Evolutionary conservation across 53 echinoderm and acorn worm species (phyloP).

Genomic region (Crossaster papposus): DNA sequence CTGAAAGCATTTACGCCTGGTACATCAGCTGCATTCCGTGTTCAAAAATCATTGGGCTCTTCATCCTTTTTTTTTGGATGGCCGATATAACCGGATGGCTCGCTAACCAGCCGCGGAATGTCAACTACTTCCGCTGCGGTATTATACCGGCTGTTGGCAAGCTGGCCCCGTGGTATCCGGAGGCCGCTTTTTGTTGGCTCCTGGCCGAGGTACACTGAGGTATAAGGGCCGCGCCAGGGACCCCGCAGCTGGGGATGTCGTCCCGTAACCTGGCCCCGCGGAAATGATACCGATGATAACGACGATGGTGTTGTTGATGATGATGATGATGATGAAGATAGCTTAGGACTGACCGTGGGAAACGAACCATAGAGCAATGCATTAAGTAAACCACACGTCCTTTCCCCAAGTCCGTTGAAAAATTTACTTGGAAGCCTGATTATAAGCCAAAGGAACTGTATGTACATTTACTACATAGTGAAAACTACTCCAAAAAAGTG

Average conservation of each 20-base stretch:
- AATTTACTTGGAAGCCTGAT: no score
- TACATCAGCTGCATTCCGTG: constrained; percentile 32
- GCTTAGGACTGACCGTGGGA: neutral
- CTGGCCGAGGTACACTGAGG: neutral
- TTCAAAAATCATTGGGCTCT: neutral
- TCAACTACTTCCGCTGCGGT: constrained; percentile 39
- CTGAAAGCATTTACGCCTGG: neutral
- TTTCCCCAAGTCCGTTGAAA: no score
- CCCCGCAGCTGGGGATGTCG: constrained; percentile 27
- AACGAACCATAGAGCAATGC: no score
- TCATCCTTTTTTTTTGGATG: no score
- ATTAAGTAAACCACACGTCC: no score
- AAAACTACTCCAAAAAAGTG: no score
- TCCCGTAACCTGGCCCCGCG: neutral
- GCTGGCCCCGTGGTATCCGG: neutral
- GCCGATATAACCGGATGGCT: neutral
- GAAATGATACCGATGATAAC: neutral
- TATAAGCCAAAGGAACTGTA: no score
- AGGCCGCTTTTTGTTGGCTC: neutral
- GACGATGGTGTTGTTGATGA: neutral
- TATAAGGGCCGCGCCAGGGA: neutral
- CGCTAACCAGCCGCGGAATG: constrained; percentile 38
- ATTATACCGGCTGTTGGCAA: constrained; percentile 43
- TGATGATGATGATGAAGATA: neutral
- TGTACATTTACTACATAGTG: no score